Conservation (phyloP, 2,797 vertebrate species). For the Orestias chungarensis region DNA sequence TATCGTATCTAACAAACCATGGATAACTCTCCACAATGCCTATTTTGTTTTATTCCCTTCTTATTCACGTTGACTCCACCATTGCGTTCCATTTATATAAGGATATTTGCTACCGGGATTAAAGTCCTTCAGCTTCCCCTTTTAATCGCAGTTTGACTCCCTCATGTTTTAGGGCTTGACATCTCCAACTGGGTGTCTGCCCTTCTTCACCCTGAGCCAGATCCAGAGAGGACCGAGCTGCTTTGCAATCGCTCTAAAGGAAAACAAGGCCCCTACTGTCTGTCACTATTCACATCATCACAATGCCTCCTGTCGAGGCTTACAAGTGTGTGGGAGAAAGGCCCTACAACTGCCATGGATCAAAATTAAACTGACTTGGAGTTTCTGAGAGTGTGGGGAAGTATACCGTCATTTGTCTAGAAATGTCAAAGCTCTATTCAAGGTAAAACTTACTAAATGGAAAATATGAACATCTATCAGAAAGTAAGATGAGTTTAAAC, state of each 20-base stretch:
- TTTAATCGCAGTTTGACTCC: constrained; percentile 12
- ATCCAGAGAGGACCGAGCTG: constrained; percentile 24
- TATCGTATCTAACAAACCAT: background rate
- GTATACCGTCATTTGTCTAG: constrained; percentile 15
- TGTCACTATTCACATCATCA: constrained; percentile 33
- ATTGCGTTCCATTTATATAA: constrained; percentile 7
- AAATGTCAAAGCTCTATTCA: background rate
- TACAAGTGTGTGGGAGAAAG: constrained; percentile 37
- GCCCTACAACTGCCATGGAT: constrained; percentile 36
- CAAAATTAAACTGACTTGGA: constrained; percentile 19
- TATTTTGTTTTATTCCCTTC: constrained; percentile 23
- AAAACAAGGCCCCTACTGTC: constrained; percentile 36
- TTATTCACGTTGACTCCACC: background rate
- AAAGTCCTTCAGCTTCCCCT: constrained; percentile 7
- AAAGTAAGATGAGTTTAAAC: background rate
- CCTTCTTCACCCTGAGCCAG: constrained; percentile 16
- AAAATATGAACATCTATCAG: background rate
- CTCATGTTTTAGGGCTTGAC: background rate
- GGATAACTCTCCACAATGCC: constrained; percentile 4
- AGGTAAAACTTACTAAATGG: constrained; percentile 8
- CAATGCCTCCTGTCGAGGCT: constrained; percentile 38
- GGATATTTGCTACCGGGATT: constrained; percentile 25
- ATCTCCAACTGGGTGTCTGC: constrained; percentile 24
- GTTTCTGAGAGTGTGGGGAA: constrained; percentile 13
- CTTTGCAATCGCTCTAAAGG: constrained; percentile 9